Percentiles rank a stretch among this genome's conserved stretches.
Evolutionary conservation across 2,797 vertebrate genomes (phyloP).

Genomic region (Ctenopoma multispine): DNA sequence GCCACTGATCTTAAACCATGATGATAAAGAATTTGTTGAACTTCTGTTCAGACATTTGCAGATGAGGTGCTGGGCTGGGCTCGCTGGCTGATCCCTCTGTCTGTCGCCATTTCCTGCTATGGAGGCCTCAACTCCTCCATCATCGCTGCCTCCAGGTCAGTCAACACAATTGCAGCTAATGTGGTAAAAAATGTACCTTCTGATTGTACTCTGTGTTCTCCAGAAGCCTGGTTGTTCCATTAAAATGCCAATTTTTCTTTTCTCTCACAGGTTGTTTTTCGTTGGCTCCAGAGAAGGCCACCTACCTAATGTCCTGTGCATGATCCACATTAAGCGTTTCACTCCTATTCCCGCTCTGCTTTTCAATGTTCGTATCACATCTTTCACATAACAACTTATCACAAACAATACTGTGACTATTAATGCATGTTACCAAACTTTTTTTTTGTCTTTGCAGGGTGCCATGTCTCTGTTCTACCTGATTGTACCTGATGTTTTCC

Average conservation of each 20-base stretch:
- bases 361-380: slow-evolving; percentile 82
- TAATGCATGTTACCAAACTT: neutral
- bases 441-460: slow-evolving; percentile 71
- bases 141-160: slow-evolving; percentile 87
- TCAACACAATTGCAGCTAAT: neutral
- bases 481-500: slow-evolving; percentile 85
- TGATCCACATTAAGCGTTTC: slow-evolving; percentile 86
- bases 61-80: slow-evolving; percentile 84
- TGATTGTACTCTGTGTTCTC: neutral
- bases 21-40: neutral
- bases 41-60: slow-evolving; percentile 84
- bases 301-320: slow-evolving; percentile 86
- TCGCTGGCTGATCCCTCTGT: slow-evolving; percentile 87
- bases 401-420: neutral
- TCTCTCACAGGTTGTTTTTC: slow-evolving; percentile 84
- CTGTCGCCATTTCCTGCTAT: slow-evolving; percentile 90
- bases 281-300: slow-evolving; percentile 89
- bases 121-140: slow-evolving; percentile 90
- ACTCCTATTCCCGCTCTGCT: slow-evolving; percentile 89
- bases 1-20: neutral
- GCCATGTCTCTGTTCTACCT: slow-evolving; percentile 86
- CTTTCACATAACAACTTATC: neutral
- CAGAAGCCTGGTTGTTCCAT: neutral
- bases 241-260: neutral
- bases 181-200: neutral